These are phyloP conservation scores for Characodon lateralis DNA, from an alignment of 2,797 vertebrate genomes.

Conservation along the genomic window DNA sequence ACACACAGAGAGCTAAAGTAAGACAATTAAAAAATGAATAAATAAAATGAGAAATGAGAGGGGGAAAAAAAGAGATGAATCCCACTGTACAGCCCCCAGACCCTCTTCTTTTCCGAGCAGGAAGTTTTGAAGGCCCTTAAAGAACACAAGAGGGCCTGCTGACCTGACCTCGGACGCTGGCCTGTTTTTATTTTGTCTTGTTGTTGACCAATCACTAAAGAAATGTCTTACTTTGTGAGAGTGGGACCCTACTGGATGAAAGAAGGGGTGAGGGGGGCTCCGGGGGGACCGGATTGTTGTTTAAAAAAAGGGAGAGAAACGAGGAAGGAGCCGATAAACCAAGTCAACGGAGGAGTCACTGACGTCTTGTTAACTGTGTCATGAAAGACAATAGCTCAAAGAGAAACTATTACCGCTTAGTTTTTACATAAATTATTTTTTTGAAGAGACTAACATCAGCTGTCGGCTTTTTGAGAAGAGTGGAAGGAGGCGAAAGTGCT, in stretches of 20 bases:
- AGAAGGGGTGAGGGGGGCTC: conserved; percentile 53
- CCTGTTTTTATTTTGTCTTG: conserved; percentile 67
- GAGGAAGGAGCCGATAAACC: conserved; percentile 54
- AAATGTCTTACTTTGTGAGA: conserved; percentile 64
- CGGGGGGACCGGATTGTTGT: conserved; percentile 40
- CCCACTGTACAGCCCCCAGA: conserved; percentile 71
- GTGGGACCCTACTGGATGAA: conserved; percentile 44
- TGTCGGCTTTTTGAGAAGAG: conserved; percentile 75
- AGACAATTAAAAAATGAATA: conserved; percentile 43
- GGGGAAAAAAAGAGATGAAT: conserved; percentile 50
- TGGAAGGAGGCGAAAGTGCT: conserved; percentile 75
- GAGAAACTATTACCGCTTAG: conserved; percentile 83
- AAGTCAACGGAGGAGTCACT: conserved; percentile 70
- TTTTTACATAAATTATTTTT: conserved; percentile 89
- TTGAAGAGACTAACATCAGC: conserved; percentile 83
- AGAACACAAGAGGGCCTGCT: conserved; percentile 62
- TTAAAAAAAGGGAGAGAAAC: conserved; percentile 34
- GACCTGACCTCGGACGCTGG: conserved; percentile 68
- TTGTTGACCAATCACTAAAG: conserved; percentile 76
- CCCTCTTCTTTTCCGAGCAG: conserved; percentile 62
- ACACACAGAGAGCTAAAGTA: conserved; percentile 35
- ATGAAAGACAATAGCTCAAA: conserved; percentile 76
- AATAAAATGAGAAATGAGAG: conserved; percentile 24
- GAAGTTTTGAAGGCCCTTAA: conserved; percentile 63
- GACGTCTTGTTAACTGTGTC: conserved; percentile 76